Conservation (phyloP, 2,797 vertebrate species). For the Bryconaethiops microstoma region DNA sequence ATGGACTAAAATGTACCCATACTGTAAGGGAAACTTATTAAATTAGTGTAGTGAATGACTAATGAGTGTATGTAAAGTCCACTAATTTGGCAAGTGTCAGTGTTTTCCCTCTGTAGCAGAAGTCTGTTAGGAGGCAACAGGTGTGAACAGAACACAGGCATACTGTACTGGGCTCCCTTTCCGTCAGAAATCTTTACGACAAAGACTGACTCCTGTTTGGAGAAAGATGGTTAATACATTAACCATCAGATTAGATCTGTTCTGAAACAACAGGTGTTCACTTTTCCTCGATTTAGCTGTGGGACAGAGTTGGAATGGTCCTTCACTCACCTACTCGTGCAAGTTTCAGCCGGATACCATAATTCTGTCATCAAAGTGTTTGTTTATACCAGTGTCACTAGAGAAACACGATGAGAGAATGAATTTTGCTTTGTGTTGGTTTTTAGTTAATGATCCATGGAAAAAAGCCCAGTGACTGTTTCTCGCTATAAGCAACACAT, state of each 20-base stretch:
- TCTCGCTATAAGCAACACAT: neutral
- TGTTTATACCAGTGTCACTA: no score
- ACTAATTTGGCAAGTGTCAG: neutral
- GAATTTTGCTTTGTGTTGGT: neutral
- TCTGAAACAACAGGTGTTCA: neutral
- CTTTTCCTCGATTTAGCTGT: neutral
- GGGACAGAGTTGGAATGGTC: neutral
- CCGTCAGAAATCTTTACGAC: constrained; percentile 42
- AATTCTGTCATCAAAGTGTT: neutral
- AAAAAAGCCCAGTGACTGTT: neutral
- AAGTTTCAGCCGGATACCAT: neutral
- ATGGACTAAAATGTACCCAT: no score
- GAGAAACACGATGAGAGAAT: neutral
- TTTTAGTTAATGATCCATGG: neutral
- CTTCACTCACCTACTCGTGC: neutral
- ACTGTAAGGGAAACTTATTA: no score
- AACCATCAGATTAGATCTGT: constrained; percentile 57
- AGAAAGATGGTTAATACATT: constrained; percentile 48
- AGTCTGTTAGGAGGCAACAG: constrained; percentile 57
- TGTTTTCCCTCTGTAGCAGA: constrained; percentile 53
- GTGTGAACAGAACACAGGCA: constrained; percentile 49
- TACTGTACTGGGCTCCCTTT: constrained; percentile 53
- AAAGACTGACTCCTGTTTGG: constrained; percentile 50
- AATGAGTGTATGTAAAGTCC: no score
- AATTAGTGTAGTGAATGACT: no score